Percentiles rank a stretch among this genome's conserved stretches.
Conservation (phyloP, 2,888 invertebrate genomes). For the Junonia oenone region DNA sequence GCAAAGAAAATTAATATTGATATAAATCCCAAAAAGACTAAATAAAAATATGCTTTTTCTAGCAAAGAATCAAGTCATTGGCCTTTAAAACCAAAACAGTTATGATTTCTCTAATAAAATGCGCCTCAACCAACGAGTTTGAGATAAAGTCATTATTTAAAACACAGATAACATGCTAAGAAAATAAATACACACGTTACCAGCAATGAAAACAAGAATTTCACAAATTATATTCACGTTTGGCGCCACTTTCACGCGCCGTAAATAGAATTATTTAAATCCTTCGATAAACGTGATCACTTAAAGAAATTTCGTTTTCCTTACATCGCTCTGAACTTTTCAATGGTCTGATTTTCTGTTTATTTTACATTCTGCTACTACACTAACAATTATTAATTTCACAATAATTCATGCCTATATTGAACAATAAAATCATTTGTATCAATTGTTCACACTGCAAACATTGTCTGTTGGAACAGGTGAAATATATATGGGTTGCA, state of each 20-base stretch:
- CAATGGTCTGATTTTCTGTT: not conserved
- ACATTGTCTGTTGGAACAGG: not conserved
- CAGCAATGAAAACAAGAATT: not conserved
- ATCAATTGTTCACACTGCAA: not conserved
- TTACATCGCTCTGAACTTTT: not conserved
- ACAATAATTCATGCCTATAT: not conserved
- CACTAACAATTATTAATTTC: not conserved
- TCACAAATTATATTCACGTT: not conserved
- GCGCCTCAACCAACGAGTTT: not conserved
- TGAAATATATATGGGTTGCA: not conserved
- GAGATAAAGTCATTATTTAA: not conserved
- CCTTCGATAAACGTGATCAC: conserved; percentile 2
- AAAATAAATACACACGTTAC: not conserved
- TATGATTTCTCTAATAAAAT: not conserved
- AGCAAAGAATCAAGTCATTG: not conserved
- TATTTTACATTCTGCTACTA: not conserved
- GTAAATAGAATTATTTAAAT: conserved; percentile 9
- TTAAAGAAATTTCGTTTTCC: not conserved
- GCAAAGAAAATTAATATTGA: not conserved
- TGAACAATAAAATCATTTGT: not conserved
- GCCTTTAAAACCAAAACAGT: not conserved
- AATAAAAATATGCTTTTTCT: not conserved
- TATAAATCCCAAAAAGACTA: not conserved
- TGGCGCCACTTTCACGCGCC: conserved; percentile 15
- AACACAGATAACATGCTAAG: not conserved